Evolutionary conservation across 2,888 invertebrate genomes (phyloP).

Genomic region (Parnassius glacialis): DNA sequence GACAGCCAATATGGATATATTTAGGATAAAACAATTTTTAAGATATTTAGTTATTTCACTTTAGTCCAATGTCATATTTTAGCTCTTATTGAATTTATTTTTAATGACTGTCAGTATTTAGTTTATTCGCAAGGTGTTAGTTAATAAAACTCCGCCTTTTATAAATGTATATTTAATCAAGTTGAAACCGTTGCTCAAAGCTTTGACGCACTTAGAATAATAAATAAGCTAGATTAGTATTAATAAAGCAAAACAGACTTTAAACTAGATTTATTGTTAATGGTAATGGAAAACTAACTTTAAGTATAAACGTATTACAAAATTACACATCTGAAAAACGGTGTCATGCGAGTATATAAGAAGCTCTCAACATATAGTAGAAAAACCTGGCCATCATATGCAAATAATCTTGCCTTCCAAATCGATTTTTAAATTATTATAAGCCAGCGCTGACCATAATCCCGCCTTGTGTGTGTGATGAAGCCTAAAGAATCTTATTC

Average conservation of each 20-base stretch:
- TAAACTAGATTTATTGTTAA: slow-evolving; percentile 4
- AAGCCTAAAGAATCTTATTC: no score
- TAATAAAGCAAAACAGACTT: slow-evolving; percentile 7
- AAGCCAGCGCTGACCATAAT: no score
- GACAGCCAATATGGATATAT: no score
- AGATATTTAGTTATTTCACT: no score
- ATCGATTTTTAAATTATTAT: no score
- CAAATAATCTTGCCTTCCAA: no score
- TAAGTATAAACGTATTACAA: slow-evolving; percentile 17
- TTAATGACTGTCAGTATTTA: no score
- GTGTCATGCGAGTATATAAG: slow-evolving; percentile 2
- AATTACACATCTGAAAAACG: slow-evolving; percentile 12
- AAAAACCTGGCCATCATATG: no score
- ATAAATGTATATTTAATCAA: slow-evolving; percentile 63
- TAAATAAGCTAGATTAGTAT: slow-evolving; percentile 39
- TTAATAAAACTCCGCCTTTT: slow-evolving; percentile 42
- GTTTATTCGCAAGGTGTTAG: slow-evolving; percentile 26
- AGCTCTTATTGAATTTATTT: no score
- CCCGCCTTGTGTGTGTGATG: no score
- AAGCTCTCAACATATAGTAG: background rate
- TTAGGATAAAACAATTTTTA: no score
- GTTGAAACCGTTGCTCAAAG: slow-evolving; percentile 54
- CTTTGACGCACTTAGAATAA: slow-evolving; percentile 48
- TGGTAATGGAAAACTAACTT: slow-evolving; percentile 14
- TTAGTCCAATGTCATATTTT: no score